Evolutionary conservation across 2,888 invertebrate species (phyloP).

Genomic region (Microplitis manilae): DNA sequence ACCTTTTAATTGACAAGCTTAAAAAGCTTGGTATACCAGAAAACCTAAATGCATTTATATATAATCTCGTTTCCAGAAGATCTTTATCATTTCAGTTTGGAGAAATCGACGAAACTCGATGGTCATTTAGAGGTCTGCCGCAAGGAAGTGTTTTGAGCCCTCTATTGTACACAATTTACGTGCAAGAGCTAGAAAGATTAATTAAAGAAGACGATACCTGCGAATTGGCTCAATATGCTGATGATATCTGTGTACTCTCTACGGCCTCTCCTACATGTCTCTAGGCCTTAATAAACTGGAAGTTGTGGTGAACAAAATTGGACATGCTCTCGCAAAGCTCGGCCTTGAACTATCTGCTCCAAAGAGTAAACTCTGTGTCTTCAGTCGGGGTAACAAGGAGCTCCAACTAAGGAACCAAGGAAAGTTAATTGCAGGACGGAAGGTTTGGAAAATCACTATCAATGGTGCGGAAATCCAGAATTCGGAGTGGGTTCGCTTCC

Average conservation of each 20-base stretch:
- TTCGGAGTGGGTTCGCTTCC: constrained; percentile 18
- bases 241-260: too few species aligned
- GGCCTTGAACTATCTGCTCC: too few species aligned
- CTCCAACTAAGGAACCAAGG: constrained; percentile 23
- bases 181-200: background rate
- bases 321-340: background rate
- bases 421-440: background rate
- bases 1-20: constrained; percentile 19
- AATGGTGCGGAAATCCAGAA: constrained; percentile 13
- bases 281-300: constrained; percentile 8
- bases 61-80: constrained; percentile 18
- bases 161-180: constrained; percentile 24
- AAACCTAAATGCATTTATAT: constrained; percentile 28
- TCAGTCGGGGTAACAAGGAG: background rate
- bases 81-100: constrained; percentile 20
- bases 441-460: background rate
- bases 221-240: too few species aligned
- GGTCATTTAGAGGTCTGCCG: constrained; percentile 23
- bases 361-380: too few species aligned
- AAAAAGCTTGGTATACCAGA: constrained; percentile 24
- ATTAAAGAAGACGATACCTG: constrained; percentile 11
- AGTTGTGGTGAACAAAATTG: constrained; percentile 12
- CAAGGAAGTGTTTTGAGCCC: constrained; percentile 35
- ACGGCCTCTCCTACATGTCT: background rate
- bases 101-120: constrained; percentile 24